Conservation (phyloP, 2,797 vertebrate genomes). For the Karalla daura region DNA sequence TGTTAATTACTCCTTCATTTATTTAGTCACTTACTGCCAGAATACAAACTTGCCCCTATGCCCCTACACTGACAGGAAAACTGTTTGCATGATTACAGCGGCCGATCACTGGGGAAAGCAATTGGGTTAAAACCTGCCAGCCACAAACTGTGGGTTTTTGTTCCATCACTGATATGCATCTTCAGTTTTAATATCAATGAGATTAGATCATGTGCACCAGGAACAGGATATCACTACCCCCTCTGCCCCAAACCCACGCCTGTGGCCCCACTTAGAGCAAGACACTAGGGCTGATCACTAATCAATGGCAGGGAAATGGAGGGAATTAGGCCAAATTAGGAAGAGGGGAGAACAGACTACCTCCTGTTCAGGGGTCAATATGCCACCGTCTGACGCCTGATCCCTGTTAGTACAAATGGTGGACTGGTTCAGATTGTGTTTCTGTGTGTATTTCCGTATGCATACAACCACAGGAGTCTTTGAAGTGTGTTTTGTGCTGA, state of each 20-base stretch:
- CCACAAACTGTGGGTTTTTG: slow-evolving; percentile 14
- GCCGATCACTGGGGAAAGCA: slow-evolving; percentile 21
- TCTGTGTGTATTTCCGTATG: slow-evolving; percentile 6
- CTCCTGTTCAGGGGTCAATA: slow-evolving; percentile 78
- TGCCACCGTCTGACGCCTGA: slow-evolving; percentile 65
- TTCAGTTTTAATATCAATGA: slow-evolving; percentile 36
- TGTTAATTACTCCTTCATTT: slow-evolving; percentile 97
- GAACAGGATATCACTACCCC: slow-evolving; percentile 34
- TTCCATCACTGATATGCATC: slow-evolving; percentile 15
- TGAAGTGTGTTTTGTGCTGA: slow-evolving; percentile 71
- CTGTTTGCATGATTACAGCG: slow-evolving; percentile 32
- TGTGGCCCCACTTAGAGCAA: slow-evolving; percentile 73
- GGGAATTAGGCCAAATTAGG: slow-evolving; percentile 86
- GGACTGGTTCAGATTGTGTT: slow-evolving; percentile 26
- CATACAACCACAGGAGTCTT: slow-evolving; percentile 29
- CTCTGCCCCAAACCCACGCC: slow-evolving; percentile 43
- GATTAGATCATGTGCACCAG: slow-evolving; percentile 57
- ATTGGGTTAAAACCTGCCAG: not conserved
- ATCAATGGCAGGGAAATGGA: slow-evolving; percentile 86
- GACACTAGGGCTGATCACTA: slow-evolving; percentile 79
- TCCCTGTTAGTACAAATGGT: slow-evolving; percentile 56
- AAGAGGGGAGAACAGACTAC: slow-evolving; percentile 75
- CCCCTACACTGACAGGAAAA: slow-evolving; percentile 70
- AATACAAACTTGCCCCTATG: slow-evolving; percentile 82
- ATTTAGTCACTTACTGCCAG: slow-evolving; percentile 90